These are phyloP conservation scores for Stichopus chloronotus DNA, from an alignment of 35 echinoderm and acorn worm species.

Conservation along the genomic window DNA sequence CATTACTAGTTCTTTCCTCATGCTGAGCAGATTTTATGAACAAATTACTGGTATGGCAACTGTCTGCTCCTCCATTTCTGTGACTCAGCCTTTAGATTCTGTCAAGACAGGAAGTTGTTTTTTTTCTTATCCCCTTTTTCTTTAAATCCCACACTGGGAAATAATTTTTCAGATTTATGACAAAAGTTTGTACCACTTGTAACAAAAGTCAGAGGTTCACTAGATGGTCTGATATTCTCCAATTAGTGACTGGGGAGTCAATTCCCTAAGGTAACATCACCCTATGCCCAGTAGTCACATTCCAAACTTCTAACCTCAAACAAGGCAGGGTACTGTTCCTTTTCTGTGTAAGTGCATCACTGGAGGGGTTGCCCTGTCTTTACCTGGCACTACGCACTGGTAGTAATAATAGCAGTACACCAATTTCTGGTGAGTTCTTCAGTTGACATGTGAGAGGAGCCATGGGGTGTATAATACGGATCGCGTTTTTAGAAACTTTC, in stretches of 20 bases:
- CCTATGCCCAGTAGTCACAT: constrained; percentile 29
- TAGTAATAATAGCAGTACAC: too few species aligned
- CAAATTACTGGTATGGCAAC: too few species aligned
- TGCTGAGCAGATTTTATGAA: too few species aligned
- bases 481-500: too few species aligned
- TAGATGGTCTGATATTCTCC: neutral
- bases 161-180: neutral
- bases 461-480: too few species aligned
- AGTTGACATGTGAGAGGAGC: neutral
- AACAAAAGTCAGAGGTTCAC: neutral
- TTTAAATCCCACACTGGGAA: neutral
- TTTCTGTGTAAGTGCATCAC: neutral
- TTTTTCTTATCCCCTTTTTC: too few species aligned
- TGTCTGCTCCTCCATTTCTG: too few species aligned
- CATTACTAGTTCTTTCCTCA: too few species aligned
- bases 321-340: constrained; percentile 20
- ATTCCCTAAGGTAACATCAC: constrained; percentile 42
- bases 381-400: neutral
- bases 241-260: neutral
- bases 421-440: neutral
- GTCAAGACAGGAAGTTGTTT: too few species aligned
- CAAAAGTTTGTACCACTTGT: neutral
- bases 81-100: too few species aligned
- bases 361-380: constrained; percentile 8
- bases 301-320: constrained; percentile 19